Conservation (phyloP, 2,888 invertebrate species). For the Chesias legatella region DNA sequence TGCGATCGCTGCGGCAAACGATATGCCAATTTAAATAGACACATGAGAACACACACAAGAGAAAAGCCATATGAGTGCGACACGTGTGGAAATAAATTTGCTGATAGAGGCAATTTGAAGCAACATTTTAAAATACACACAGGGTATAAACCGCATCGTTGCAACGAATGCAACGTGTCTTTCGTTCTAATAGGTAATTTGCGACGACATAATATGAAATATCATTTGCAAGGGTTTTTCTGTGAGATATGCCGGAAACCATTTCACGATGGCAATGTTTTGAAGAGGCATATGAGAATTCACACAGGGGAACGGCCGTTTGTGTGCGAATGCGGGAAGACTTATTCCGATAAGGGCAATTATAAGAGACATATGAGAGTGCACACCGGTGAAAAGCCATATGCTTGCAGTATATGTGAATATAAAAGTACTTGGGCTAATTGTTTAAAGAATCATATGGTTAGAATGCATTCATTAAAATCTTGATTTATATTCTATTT, state of each 20-base stretch:
- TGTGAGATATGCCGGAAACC: slow-evolving; percentile 6
- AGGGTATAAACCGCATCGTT: neutral
- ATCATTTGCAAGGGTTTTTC: slow-evolving; percentile 3
- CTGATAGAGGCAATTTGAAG: slow-evolving; percentile 1
- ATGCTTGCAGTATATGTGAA: slow-evolving; percentile 7
- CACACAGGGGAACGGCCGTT: slow-evolving; percentile 8
- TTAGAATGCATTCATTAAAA: neutral
- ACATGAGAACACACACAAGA: neutral
- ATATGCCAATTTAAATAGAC: neutral
- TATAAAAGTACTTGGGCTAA: slow-evolving; percentile 2
- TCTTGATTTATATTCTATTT: too few species aligned
- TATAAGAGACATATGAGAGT: neutral
- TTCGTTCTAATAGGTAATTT: too few species aligned
- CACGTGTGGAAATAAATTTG: neutral
- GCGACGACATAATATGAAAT: neutral
- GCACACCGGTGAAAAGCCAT: slow-evolving; percentile 3
- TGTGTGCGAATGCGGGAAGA: neutral
- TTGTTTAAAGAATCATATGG: slow-evolving; percentile 1
- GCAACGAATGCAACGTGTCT: too few species aligned
- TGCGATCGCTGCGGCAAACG: neutral
- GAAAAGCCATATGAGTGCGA: slow-evolving; percentile 7
- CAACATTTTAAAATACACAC: slow-evolving; percentile 7
- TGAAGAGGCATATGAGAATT: slow-evolving; percentile 6
- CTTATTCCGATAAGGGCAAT: neutral
- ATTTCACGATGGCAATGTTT: neutral